Evolutionary conservation across 2,113 vertebrate genomes (phyloP).

Genomic region (Toxostoma redivivum): DNA sequence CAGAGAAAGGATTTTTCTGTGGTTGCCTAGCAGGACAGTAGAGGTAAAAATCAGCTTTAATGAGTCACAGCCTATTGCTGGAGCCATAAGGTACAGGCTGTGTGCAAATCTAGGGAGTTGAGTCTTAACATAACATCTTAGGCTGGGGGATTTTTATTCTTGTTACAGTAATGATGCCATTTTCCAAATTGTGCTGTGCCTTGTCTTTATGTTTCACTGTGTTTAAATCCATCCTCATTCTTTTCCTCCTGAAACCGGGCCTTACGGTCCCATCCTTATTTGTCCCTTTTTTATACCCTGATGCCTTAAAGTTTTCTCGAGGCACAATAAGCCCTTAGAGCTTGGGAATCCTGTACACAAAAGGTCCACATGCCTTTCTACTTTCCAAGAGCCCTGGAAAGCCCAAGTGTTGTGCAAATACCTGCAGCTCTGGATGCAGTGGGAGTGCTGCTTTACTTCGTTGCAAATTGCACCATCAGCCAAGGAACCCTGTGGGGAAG

Average conservation of each 20-base stretch:
- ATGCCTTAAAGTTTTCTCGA: background rate
- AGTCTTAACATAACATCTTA: background rate
- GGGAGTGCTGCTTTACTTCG: accelerated
- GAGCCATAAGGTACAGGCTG: background rate
- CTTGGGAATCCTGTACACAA: background rate
- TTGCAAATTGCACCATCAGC: background rate
- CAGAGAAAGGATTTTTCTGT: background rate
- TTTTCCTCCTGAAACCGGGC: background rate
- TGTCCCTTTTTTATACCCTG: background rate
- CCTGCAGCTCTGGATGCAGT: background rate
- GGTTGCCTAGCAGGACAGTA: background rate
- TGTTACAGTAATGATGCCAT: background rate
- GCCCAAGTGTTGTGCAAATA: background rate
- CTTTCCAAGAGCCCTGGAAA: background rate
- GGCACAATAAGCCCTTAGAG: accelerated
- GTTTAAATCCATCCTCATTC: background rate
- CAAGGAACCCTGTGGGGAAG: background rate
- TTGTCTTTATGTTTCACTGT: background rate
- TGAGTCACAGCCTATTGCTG: background rate
- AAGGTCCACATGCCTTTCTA: background rate
- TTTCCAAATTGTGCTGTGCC: background rate
- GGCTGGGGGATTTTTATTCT: background rate
- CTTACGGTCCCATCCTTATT: background rate
- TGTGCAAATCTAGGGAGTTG: background rate
- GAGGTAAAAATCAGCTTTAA: background rate